These are phyloP conservation scores for Dicentrarchus labrax DNA, from an alignment of 2,113 vertebrate genomes.

Conservation along the genomic window DNA sequence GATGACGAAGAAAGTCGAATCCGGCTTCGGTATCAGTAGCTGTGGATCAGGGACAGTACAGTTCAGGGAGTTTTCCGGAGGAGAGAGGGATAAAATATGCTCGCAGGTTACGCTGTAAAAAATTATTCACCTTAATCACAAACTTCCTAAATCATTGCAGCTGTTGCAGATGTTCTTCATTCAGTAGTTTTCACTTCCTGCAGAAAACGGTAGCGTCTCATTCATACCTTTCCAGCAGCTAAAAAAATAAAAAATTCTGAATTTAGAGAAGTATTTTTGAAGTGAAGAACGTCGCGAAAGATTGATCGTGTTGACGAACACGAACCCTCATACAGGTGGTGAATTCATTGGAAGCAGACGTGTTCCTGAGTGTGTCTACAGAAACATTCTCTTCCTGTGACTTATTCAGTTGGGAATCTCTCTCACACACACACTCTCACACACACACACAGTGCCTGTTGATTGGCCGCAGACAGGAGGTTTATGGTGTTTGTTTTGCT, in stretches of 20 bases:
- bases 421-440: conserved; percentile 10
- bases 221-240: not conserved
- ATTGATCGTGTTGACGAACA: not conserved
- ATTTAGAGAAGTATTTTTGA: too few relatives aligned
- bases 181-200: not conserved
- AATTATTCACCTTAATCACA: not conserved
- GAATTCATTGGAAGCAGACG: conserved; percentile 54
- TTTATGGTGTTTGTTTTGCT: conserved; percentile 73
- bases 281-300: not conserved
- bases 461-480: conserved; percentile 55
- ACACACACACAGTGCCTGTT: conserved; percentile 10
- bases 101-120: conserved; percentile 1
- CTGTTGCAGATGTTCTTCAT: conserved; percentile 29
- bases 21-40: too few relatives aligned
- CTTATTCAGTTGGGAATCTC: conserved; percentile 19
- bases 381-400: conserved; percentile 21
- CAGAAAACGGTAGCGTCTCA: not conserved
- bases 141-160: not conserved
- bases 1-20: not conserved
- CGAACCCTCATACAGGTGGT: conserved; percentile 45
- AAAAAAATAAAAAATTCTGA: not conserved
- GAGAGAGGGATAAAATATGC: not conserved
- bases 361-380: conserved; percentile 44
- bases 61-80: not conserved
- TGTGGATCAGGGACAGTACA: too few relatives aligned